Evolutionary conservation across 1,140 invertebrate genomes (phyloP), one percentile per base, ranked within the genome.

Genomic region (Orussus abietinus): DNA sequence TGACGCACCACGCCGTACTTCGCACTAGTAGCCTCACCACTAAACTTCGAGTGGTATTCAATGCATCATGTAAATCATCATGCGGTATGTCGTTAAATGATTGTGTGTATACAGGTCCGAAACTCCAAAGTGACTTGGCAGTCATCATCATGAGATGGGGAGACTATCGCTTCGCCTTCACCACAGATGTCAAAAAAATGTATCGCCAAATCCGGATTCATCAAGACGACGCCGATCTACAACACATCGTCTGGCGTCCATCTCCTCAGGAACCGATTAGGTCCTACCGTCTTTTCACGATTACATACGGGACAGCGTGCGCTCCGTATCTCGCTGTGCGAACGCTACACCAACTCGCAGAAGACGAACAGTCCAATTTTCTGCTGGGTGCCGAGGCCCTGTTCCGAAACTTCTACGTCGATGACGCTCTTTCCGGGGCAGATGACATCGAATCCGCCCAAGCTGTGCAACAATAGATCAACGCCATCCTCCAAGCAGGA

Each of bases 301-400:
- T 70, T 5, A 69, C 68, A 1, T 71, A 61, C 48, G 66, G 69
- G 1, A 57, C 51, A 13, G 22, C 39, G 0, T 39, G 28, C 9
- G 55, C 59, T 4, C 51, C 62, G 1, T 68, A 50, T 45, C 25
- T 58, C 4, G 51, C 65, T 0, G 55, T 46, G 1, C 40, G 55
- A 9, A 32, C 17, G 9, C 12, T 64, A 10, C 11, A 39, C 10
- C 32, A 62, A 45, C 25, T 59, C 13, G 47, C 53, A 1, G 2
- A 20, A 1, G 45, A 57, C 10, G 43, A 47, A 17, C 10, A 28
- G 9, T 13, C 42, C 1, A 14, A 29, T 5, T 54, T 18, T 31
- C 54, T 59, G 2, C 7, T 15, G 0, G 39, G 31, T 2, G 30
- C 42, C 15, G 3, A 14, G 31, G 17, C 42, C 2, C 3, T 55